These are phyloP conservation scores for Canis aureus DNA, from an alignment of 2,113 vertebrate species.

Conservation along the genomic window DNA sequence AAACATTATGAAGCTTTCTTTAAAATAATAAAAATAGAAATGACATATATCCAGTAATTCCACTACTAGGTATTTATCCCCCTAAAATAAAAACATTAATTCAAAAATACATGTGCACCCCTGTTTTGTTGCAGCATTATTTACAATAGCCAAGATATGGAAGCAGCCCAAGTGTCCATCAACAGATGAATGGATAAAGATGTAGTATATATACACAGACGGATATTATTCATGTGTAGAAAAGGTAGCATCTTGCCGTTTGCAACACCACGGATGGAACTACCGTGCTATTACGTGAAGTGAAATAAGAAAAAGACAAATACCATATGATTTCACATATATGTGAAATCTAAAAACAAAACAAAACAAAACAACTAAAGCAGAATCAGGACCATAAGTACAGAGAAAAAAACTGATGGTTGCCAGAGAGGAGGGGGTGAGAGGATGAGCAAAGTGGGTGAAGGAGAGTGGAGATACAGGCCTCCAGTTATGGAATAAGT, in stretches of 20 bases:
- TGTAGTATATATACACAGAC: not conserved
- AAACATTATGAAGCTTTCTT: not conserved
- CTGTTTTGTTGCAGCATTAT: not conserved
- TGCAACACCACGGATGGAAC: not conserved
- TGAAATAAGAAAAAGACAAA: not conserved
- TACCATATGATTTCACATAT: not conserved
- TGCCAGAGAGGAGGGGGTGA: not conserved
- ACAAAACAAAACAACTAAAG: not conserved
- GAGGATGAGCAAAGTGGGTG: not conserved
- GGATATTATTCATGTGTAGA: not conserved
- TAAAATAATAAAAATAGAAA: not conserved
- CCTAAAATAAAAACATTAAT: not conserved
- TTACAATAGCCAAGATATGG: not conserved
- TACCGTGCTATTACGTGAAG: not conserved
- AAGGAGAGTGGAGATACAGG: not conserved
- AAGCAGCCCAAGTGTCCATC: not conserved
- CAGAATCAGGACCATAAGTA: not conserved
- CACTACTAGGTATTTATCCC: not conserved
- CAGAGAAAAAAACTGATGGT: not conserved
- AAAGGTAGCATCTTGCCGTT: not conserved
- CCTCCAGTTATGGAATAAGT: not conserved
- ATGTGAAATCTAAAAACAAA: not conserved
- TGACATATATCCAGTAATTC: not conserved
- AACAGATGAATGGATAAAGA: not conserved
- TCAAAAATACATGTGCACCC: not conserved